These are phyloP conservation scores for Celastrina argiolus DNA, from an alignment of 2,888 invertebrate species.

Conservation along the genomic window DNA sequence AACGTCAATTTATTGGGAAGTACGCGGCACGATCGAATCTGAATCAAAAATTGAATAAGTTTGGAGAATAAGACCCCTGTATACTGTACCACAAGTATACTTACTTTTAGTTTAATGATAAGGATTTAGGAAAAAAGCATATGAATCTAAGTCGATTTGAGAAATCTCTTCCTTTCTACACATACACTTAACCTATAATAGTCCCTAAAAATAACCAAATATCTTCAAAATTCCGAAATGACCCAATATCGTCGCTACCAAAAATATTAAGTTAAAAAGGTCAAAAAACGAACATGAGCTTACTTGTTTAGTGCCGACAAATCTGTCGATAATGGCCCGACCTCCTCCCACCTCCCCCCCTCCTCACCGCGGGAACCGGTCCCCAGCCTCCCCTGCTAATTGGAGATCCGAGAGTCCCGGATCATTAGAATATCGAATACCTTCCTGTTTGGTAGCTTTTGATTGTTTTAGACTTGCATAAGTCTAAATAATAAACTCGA, in stretches of 20 bases:
- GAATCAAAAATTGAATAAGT: too few species aligned
- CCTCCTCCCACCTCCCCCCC: neutral
- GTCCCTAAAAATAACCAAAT: neutral
- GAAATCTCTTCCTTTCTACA: too few species aligned
- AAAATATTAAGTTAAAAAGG: neutral
- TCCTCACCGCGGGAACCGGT: neutral
- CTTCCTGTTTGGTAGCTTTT: neutral
- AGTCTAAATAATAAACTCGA: too few species aligned
- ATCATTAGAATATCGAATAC: constrained; percentile 1
- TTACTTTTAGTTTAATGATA: too few species aligned
- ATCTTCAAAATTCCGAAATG: too few species aligned
- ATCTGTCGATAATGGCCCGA: constrained; percentile 2
- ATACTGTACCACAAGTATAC: too few species aligned
- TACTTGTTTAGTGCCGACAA: constrained; percentile 4
- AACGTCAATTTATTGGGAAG: too few species aligned
- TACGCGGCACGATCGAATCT: too few species aligned
- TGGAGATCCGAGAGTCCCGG: neutral
- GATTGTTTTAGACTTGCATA: neutral
- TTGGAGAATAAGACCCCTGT: too few species aligned
- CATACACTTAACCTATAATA: too few species aligned
- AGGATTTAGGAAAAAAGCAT: too few species aligned
- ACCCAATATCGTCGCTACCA: neutral
- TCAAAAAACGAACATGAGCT: neutral
- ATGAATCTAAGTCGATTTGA: too few species aligned
- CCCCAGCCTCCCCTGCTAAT: neutral